Evolutionary conservation across 2,113 vertebrate species (phyloP).

Genomic region (Bostrychus sinensis): DNA sequence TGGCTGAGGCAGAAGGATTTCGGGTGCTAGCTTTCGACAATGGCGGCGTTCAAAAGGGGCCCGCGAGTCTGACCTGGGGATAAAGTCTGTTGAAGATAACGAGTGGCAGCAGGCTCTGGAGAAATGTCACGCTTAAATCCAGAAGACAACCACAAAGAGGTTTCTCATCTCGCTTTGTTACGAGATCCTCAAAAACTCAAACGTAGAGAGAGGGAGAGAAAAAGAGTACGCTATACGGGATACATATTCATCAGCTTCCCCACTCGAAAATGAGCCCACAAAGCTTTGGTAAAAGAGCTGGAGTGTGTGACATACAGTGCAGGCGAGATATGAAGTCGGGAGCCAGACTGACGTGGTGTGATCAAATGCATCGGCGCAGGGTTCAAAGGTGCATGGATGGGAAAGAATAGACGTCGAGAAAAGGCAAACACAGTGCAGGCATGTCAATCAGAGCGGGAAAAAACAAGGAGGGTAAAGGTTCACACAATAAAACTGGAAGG

Average conservation of each 20-base stretch:
- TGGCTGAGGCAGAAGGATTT: slow-evolving; percentile 12
- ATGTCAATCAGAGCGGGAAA: slow-evolving; percentile 21
- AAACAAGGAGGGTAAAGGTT: background rate
- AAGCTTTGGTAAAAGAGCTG: slow-evolving; percentile 39
- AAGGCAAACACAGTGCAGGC: slow-evolving; percentile 17
- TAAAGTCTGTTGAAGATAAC: slow-evolving; percentile 58
- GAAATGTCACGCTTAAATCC: slow-evolving; percentile 69
- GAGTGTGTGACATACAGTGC: slow-evolving; percentile 39
- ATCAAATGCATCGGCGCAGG: slow-evolving; percentile 45
- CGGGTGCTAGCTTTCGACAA: slow-evolving; percentile 29
- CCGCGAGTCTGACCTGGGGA: slow-evolving; percentile 49
- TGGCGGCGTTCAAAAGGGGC: slow-evolving; percentile 37
- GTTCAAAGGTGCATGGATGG: slow-evolving; percentile 56
- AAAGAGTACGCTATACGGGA: slow-evolving; percentile 24
- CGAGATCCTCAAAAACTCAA: slow-evolving; percentile 43
- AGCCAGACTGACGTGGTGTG: slow-evolving; percentile 43
- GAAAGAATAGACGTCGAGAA: slow-evolving; percentile 8
- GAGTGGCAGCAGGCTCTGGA: slow-evolving; percentile 46
- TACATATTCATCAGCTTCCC: slow-evolving; percentile 64
- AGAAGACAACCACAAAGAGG: slow-evolving; percentile 62
- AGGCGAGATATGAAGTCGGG: slow-evolving; percentile 45
- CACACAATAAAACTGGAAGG: slow-evolving; percentile 14
- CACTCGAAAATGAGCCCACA: slow-evolving; percentile 49
- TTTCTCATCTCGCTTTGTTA: slow-evolving; percentile 59
- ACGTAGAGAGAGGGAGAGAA: background rate